Conservation (phyloP, 2,888 invertebrate species). For the Rhorus exstirpatorius region DNA sequence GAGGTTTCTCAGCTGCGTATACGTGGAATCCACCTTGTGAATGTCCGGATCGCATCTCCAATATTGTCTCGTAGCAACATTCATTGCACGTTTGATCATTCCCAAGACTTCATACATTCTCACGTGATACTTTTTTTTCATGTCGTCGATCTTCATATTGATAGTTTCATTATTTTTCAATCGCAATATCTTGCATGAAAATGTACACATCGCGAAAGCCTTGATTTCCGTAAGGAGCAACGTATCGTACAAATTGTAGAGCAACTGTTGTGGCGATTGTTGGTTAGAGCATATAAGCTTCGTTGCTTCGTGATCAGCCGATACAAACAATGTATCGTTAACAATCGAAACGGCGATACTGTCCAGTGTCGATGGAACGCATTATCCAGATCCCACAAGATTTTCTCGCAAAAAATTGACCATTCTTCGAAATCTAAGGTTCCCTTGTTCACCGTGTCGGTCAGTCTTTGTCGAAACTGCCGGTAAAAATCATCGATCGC, state of each 20-base stretch:
- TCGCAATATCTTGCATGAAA: slow-evolving; percentile 94
- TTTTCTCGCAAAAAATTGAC: slow-evolving; percentile 89
- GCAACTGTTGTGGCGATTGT: slow-evolving; percentile 93
- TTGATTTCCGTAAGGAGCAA: slow-evolving; percentile 94
- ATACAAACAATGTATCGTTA: slow-evolving; percentile 89
- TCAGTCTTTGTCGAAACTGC: slow-evolving; percentile 89
- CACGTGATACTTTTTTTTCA: slow-evolving; percentile 89
- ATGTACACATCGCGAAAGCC: slow-evolving; percentile 96
- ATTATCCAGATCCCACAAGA: slow-evolving; percentile 89
- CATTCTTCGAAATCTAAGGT: slow-evolving; percentile 87
- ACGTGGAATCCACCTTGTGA: slow-evolving; percentile 89
- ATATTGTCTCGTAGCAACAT: slow-evolving; percentile 90
- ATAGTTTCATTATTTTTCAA: slow-evolving; percentile 93
- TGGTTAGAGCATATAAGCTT: slow-evolving; percentile 90
- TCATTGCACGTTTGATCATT: slow-evolving; percentile 90
- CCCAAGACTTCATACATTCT: slow-evolving; percentile 90
- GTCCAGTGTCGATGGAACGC: slow-evolving; percentile 88
- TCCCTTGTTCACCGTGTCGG: slow-evolving; percentile 79
- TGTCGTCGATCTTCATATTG: slow-evolving; percentile 90
- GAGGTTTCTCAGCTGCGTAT: slow-evolving; percentile 92
- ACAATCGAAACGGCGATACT: slow-evolving; percentile 89
- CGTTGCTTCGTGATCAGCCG: slow-evolving; percentile 89
- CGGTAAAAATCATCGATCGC: slow-evolving; percentile 90
- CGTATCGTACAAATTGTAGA: slow-evolving; percentile 93
- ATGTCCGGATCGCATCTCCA: slow-evolving; percentile 93